Evolutionary conservation across 2,797 vertebrate genomes (phyloP), one percentile per base, ranked within the genome.

Genomic region (Malacoraja senta): DNA sequence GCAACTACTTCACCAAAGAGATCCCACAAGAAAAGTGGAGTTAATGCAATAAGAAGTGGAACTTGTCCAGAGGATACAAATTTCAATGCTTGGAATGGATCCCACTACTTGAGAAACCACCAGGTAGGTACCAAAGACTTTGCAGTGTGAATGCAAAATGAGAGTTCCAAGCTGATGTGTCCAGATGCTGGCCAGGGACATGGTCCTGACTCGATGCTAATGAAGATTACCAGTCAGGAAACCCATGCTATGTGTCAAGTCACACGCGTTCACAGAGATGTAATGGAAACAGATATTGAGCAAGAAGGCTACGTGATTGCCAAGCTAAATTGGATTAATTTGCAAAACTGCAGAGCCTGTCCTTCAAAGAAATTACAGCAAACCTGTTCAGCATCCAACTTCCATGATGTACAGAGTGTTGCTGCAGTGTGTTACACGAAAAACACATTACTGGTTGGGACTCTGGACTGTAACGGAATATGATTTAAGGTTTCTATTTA

Each of bases 401-500:
- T 65, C 17, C 58, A 90, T 90, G n/a, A 38, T 21, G 53, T 65
- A 10, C 8, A 88, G 84, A 63, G 84, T 1, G 7, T 8, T 15
- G 2, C 94, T 95, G 93, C 21, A 0, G 1, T 94, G 93, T 6
- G 12, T 76, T 93, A 93, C 9, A 93, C 0, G 1, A 94, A 93
- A 92, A 93, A 93, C 81, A 81, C 29, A 78, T 74, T 93, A 17
- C 94, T 65, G 78, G 93, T 93, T 58, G 84, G 94, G 86, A 68
- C 86, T 93, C 94, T 93, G 93, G 93, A 94, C 96, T 77, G 80
- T 93, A 95, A 95, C 95, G 94, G 94, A 72, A 94, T 88, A 94
- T 95, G 95, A 96, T 95, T 96, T 95, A 96, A 94, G 95, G 94
- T 94, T 94, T 94, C 93, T 95, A 94, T 96, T 97, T 96, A 94